These are phyloP conservation scores for Helicoverpa armigera DNA, from an alignment of 1,140 invertebrate genomes.

Conservation along the genomic window DNA sequence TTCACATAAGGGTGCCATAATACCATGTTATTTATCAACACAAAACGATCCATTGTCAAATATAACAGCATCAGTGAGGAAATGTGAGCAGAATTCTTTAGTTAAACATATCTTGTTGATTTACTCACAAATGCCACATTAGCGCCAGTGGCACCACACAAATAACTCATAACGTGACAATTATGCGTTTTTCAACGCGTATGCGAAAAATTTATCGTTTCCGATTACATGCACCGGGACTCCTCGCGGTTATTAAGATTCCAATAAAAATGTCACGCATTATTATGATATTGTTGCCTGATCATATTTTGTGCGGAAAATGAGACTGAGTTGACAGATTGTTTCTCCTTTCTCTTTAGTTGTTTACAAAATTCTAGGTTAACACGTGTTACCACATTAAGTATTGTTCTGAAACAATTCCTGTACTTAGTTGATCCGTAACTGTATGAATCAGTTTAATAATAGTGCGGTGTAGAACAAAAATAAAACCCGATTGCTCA, in stretches of 20 bases:
- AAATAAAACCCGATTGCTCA: conserved; percentile 47
- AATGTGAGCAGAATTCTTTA: conserved; percentile 2
- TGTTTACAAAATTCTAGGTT: no score
- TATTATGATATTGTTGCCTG: conserved; percentile 7
- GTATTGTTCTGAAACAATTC: background rate
- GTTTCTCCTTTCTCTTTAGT: no score
- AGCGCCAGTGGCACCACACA: conserved; percentile 59
- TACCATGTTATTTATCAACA: background rate
- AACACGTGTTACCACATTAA: no score
- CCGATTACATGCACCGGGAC: conserved; percentile 61
- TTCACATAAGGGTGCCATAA: background rate
- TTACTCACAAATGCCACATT: conserved; percentile 65
- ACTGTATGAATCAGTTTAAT: conserved; percentile 31
- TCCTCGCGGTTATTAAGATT: background rate
- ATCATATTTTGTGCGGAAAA: background rate
- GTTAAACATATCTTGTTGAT: conserved; percentile 56
- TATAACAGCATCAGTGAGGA: background rate
- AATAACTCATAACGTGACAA: conserved; percentile 76
- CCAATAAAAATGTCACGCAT: conserved; percentile 21
- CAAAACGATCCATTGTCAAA: conserved; percentile 6
- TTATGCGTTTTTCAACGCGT: conserved; percentile 66
- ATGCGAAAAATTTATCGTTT: conserved; percentile 72
- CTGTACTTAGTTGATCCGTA: background rate
- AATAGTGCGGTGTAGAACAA: conserved; percentile 6
- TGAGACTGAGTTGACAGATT: no score